A percentile compares a stretch with the other conserved stretches of the same genome.
Conservation (phyloP, 2,113 vertebrate genomes). For the Microtus montanus region DNA sequence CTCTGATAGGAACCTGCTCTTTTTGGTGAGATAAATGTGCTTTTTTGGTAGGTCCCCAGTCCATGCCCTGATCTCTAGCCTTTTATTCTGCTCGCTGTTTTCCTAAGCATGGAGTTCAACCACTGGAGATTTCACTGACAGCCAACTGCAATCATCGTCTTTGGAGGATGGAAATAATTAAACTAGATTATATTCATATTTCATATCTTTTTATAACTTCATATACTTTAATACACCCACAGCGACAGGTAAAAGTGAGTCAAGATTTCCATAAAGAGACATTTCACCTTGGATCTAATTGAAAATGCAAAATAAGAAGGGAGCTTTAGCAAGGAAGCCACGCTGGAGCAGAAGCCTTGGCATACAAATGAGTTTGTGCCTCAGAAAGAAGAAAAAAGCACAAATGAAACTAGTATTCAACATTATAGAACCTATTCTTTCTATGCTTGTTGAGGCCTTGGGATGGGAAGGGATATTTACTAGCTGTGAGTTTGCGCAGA, state of each 20-base stretch:
- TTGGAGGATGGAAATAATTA: conserved; percentile 80
- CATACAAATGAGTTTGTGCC: conserved; percentile 70
- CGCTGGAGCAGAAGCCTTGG: conserved; percentile 55
- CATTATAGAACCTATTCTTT: conserved; percentile 21
- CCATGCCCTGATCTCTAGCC: conserved; percentile 28
- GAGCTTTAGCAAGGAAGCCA: conserved; percentile 69
- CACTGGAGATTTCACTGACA: conserved; percentile 79
- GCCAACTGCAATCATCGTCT: conserved; percentile 75
- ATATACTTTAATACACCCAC: conserved; percentile 82
- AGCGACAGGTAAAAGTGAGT: conserved; percentile 80
- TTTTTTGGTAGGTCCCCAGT: conserved; percentile 66
- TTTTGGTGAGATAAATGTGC: conserved; percentile 70
- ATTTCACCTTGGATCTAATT: conserved; percentile 81
- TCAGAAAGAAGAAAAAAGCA: conserved; percentile 57
- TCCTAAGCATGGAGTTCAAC: conserved; percentile 72
- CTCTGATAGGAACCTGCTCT: conserved; percentile 49
- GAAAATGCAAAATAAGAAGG: conserved; percentile 79
- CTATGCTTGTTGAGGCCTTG: conserved; percentile 27
- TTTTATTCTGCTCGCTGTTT: conserved; percentile 68
- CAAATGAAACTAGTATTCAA: conserved; percentile 49
- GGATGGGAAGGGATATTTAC: conserved; percentile 22
- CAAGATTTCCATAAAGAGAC: conserved; percentile 82
- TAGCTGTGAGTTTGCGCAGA: background rate
- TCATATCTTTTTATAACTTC: conserved; percentile 82
- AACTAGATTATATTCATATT: conserved; percentile 81